phyloP scores from a whole-genome alignment of 2,888 invertebrate genomes.

The Drosophila longiperda region DNA sequence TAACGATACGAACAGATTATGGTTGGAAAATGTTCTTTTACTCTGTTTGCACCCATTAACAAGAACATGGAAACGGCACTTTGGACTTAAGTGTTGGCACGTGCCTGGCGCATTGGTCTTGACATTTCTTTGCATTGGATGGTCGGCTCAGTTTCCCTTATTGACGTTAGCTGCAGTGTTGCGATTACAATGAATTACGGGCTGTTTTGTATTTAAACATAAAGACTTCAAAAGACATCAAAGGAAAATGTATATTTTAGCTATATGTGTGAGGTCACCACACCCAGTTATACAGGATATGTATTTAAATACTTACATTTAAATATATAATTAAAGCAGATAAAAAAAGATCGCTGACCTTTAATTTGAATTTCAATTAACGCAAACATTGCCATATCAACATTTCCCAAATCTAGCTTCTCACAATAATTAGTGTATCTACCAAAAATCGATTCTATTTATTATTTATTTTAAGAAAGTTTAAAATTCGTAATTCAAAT shows the following conservation, averaged over 20 bases:
- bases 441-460: neutral
- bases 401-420: neutral
- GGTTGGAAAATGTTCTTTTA: slow-evolving; percentile 9
- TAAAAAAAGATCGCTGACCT: neutral
- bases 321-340: neutral
- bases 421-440: neutral
- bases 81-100: slow-evolving; percentile 63
- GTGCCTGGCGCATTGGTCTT: slow-evolving; percentile 42
- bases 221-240: slow-evolving; percentile 55
- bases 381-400: neutral
- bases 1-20: neutral
- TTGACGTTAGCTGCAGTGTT: slow-evolving; percentile 30
- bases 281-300: neutral
- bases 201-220: slow-evolving; percentile 31
- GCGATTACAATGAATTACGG: slow-evolving; percentile 33
- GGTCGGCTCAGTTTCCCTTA: slow-evolving; percentile 12
- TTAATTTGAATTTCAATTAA: neutral
- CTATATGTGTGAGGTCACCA: neutral
- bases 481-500: neutral
- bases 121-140: slow-evolving; percentile 33
- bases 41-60: slow-evolving; percentile 33
- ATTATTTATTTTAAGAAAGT: neutral
- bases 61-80: slow-evolving; percentile 64
- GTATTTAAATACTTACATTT: neutral
- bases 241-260: slow-evolving; percentile 25